Evolutionary conservation across 2,113 vertebrate genomes (phyloP), one percentile per base, ranked within the genome.

Genomic region (Mola mola): DNA sequence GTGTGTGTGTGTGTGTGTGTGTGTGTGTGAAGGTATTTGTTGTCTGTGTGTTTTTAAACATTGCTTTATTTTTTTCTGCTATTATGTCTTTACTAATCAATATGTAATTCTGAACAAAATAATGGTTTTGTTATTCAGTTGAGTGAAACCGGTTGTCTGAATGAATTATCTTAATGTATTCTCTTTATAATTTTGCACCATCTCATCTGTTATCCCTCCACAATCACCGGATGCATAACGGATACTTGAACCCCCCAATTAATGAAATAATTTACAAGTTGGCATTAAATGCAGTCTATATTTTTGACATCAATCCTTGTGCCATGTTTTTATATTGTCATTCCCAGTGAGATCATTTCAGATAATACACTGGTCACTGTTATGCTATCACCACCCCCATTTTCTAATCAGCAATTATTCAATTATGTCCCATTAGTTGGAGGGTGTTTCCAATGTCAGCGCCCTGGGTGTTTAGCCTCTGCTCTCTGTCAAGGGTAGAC

Each of bases 351-450:
- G 62, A 84, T 80, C 40, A 69, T 85, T 89, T 66, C 40, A 48
- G 74, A 85, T 85, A 82, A 68, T 68, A 52, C 75, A 69, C 64
- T 81, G 69, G 78, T 84, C 79, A 85, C 62, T 83, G 79, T 84
- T 84, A 72, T 60, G 61, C 60, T 64, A 88, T 86, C 87, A 75
- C 43, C 64, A 61, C 75, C 73, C 63, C 68, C 74, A 81, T 90
- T 88, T 89, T 88, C 66, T 91, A 89, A 90, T 91, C 85, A 88
- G 87, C 91, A 89, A 91, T 91, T 90, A 91, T 92, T 92, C 86
- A 92, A 91, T 92, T 89, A 92, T 88, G 86, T 90, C 85, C 85
- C 81, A 92, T 91, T 90, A 90, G 78, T 87, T 81, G 84, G 78
- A 85, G 82, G 89, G 83, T 84, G 87, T 85, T 83, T 85, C 82